These are phyloP conservation scores for Mycteria americana DNA, from an alignment of 2,797 vertebrate species.

Conservation along the genomic window DNA sequence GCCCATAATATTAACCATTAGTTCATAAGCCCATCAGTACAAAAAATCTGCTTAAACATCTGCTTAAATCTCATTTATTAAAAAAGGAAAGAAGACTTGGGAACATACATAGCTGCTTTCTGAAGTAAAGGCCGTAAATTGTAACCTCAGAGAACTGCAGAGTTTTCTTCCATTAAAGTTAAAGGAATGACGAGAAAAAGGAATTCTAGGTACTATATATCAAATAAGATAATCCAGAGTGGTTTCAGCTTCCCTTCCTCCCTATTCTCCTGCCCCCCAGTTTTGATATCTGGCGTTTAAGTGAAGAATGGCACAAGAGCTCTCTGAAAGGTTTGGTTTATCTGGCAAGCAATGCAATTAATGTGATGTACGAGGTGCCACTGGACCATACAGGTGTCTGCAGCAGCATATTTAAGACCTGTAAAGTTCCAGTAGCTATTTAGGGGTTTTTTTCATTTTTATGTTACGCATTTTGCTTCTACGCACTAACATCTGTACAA, in stretches of 20 bases:
- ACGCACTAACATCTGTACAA: not conserved
- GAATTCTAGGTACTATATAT: not conserved
- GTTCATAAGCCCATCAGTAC: not conserved
- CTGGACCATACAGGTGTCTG: not conserved
- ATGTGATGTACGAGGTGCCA: not conserved
- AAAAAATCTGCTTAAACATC: not conserved
- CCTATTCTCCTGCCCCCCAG: not conserved
- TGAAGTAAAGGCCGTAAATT: not conserved
- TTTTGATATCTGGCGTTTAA: not conserved
- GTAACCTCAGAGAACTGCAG: not conserved
- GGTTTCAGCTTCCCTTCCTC: not conserved
- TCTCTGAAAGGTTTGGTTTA: not conserved
- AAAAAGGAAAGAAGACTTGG: not conserved
- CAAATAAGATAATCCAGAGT: not conserved
- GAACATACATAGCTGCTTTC: not conserved
- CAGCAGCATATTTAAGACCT: not conserved
- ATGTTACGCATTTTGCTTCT: not conserved
- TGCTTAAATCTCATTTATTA: not conserved
- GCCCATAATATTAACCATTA: not conserved
- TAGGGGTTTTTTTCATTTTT: not conserved
- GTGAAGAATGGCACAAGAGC: not conserved
- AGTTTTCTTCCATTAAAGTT: not conserved
- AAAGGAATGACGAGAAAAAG: not conserved
- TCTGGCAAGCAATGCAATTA: not conserved
- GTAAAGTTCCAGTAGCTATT: conserved; percentile 5